Percentiles rank a stretch among this genome's conserved stretches.
phyloP scores from a whole-genome alignment of 2,888 invertebrate species.

The Mesorhabditis belari region DNA sequence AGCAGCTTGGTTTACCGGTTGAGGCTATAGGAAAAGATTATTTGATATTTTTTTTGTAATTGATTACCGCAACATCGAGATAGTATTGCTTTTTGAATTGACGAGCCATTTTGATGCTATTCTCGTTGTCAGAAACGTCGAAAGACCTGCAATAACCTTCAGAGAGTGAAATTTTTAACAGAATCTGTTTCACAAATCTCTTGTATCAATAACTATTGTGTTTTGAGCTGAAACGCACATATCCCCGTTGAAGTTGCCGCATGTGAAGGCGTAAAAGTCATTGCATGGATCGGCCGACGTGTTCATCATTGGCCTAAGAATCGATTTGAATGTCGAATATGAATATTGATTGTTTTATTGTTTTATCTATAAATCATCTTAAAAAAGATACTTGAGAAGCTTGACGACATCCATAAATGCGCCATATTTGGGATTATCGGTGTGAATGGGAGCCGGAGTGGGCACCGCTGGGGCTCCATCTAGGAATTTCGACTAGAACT shows the following conservation, averaged over 20 bases:
- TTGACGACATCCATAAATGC: constrained; percentile 15
- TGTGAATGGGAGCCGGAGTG: neutral
- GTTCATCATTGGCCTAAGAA: constrained; percentile 22
- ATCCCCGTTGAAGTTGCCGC: constrained; percentile 15
- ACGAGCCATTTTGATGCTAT: constrained; percentile 14
- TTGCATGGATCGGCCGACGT: constrained; percentile 30
- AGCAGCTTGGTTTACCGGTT: constrained; percentile 20
- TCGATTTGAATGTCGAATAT: neutral
- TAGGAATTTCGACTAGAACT: too few relatives aligned
- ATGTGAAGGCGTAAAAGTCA: constrained; percentile 37
- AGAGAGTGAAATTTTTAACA: neutral
- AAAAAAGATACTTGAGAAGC: constrained; percentile 14
- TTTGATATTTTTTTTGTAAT: neutral
- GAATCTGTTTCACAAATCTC: neutral
- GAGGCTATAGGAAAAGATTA: constrained; percentile 15
- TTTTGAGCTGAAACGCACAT: too few relatives aligned
- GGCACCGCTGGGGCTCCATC: neutral
- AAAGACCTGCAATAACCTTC: too few relatives aligned
- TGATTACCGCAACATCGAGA: constrained; percentile 11
- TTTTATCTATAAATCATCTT: neutral
- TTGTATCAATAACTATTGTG: too few relatives aligned
- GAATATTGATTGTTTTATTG: neutral
- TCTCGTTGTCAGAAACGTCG: constrained; percentile 22
- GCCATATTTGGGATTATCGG: constrained; percentile 5
- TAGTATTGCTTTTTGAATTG: constrained; percentile 14